phyloP scores from a whole-genome alignment of 2,113 vertebrate genomes.

The Tetrao urogallus region DNA sequence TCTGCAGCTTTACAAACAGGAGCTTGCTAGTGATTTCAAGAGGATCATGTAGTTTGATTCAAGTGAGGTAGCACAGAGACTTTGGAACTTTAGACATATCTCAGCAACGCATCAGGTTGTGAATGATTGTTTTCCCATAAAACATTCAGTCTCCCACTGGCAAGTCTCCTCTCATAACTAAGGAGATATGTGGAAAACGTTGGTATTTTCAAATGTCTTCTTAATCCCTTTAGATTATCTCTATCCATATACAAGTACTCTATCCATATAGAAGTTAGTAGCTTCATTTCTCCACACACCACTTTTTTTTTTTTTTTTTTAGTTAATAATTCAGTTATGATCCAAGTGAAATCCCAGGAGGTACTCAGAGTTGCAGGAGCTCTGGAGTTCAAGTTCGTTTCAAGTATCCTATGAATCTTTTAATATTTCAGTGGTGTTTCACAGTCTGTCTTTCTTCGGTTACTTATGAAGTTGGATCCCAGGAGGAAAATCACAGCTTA shows the following conservation, averaged over 20 bases:
- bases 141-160: background rate
- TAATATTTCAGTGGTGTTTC: constrained; percentile 31
- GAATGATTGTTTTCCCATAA: constrained; percentile 21
- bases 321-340: constrained; percentile 48
- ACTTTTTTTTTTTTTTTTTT: background rate
- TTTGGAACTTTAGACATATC: background rate
- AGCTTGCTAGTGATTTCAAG: constrained; percentile 37
- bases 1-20: constrained; percentile 64
- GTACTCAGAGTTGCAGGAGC: background rate
- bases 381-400: constrained; percentile 29
- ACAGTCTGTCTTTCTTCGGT: constrained; percentile 4
- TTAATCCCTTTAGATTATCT: constrained; percentile 16
- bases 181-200: constrained; percentile 18
- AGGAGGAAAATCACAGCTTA: constrained; percentile 23
- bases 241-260: background rate
- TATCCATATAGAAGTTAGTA: background rate
- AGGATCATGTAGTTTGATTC: constrained; percentile 44
- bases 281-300: constrained; percentile 39
- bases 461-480: constrained; percentile 19
- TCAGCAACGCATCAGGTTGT: constrained; percentile 1
- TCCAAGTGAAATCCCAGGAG: constrained; percentile 28
- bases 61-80: background rate
- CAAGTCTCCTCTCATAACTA: constrained; percentile 20
- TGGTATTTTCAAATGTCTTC: constrained; percentile 38
- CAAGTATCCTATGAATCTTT: constrained; percentile 21